A percentile compares a stretch with the other conserved stretches of the same genome.
Conservation (phyloP, 2,888 invertebrate species). For the Oligia fasciuncula region DNA sequence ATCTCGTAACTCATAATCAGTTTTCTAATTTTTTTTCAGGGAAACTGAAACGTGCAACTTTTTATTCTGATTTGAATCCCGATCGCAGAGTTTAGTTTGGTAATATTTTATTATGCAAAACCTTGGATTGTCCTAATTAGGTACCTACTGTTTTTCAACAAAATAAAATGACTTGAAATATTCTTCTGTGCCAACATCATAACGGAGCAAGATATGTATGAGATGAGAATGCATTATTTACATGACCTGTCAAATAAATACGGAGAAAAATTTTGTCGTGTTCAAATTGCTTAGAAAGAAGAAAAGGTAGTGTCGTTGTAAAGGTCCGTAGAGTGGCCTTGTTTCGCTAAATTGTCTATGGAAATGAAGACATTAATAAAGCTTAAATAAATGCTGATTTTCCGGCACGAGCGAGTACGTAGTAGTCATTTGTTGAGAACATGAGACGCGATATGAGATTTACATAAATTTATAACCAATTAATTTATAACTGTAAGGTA, state of each 20-base stretch:
- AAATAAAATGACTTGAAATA: conserved; percentile 3
- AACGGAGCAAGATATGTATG: conserved; percentile 1
- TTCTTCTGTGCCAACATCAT: neutral
- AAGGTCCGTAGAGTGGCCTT: conserved; percentile 55
- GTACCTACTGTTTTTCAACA: neutral
- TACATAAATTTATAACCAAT: conserved; percentile 46
- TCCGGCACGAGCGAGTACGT: conserved; percentile 42
- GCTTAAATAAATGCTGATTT: conserved; percentile 61
- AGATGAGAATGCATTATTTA: conserved; percentile 46
- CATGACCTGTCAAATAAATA: conserved; percentile 46
- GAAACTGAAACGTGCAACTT: neutral
- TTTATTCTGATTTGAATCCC: conserved; percentile 14
- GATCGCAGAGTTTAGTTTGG: neutral
- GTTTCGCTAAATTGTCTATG: conserved; percentile 63
- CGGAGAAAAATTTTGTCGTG: conserved; percentile 40
- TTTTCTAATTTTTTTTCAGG: neutral
- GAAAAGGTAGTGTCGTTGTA: conserved; percentile 40
- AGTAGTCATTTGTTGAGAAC: conserved; percentile 36
- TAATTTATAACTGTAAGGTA: neutral
- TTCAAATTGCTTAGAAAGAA: conserved; percentile 51
- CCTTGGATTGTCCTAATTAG: too few relatives aligned
- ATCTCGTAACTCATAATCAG: neutral
- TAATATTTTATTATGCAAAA: neutral
- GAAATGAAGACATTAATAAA: conserved; percentile 64
- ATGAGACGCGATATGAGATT: conserved; percentile 41